Evolutionary conservation across 2,797 vertebrate species (phyloP).

Genomic region (Oceanodroma leucorhoa): DNA sequence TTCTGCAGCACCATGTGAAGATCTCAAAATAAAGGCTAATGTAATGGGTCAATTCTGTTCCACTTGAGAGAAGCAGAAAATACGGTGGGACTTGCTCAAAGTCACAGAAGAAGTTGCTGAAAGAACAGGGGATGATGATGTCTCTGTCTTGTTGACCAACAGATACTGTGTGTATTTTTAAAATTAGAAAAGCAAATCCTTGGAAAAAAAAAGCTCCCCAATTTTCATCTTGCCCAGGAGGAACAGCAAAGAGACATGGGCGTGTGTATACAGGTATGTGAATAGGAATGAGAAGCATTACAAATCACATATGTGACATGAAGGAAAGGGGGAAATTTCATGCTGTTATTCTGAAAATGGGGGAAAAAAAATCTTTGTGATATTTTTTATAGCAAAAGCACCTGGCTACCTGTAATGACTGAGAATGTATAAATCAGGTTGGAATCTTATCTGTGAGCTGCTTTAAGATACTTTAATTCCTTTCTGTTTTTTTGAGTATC

Average conservation of each 20-base stretch:
- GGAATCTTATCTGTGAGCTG: background rate
- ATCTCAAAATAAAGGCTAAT: slow-evolving; percentile 19
- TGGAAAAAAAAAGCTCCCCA: background rate
- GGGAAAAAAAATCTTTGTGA: background rate
- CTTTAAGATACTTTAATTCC: background rate
- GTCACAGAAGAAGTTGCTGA: background rate
- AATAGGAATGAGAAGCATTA: background rate
- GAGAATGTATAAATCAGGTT: background rate
- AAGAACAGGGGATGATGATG: background rate
- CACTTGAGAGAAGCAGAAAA: background rate
- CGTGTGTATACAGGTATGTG: background rate
- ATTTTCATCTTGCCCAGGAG: background rate
- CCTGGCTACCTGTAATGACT: background rate
- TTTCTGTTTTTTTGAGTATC: background rate
- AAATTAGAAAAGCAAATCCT: background rate
- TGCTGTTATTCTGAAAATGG: background rate
- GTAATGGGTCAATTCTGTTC: background rate
- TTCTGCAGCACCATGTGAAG: slow-evolving; percentile 7
- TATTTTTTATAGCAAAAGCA: background rate
- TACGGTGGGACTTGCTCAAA: background rate
- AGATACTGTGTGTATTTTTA: background rate
- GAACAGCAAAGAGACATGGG: background rate
- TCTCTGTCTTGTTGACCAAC: background rate
- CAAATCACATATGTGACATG: background rate
- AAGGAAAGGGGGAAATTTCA: background rate